phyloP scores from a whole-genome alignment of 2,797 vertebrate species.

The Spinibarbus caldwelli region DNA sequence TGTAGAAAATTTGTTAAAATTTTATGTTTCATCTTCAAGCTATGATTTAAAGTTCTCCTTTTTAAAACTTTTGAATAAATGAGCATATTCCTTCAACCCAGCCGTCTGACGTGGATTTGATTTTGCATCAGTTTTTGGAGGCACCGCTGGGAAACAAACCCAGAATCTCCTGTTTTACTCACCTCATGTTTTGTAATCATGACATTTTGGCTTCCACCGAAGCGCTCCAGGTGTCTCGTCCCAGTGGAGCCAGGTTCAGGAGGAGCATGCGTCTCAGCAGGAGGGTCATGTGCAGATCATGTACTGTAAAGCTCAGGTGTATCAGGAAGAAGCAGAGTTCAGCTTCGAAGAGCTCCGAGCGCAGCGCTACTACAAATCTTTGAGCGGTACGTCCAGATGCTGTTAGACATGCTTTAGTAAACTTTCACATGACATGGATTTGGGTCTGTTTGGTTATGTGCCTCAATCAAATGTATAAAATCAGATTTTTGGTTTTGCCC shows the following conservation, averaged over 20 bases:
- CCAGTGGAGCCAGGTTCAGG: constrained; percentile 47
- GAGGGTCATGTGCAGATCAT: constrained; percentile 64
- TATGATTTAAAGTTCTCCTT: no score
- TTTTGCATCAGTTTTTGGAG: no score
- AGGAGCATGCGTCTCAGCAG: constrained; percentile 64
- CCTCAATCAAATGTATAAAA: background rate
- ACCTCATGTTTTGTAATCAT: background rate
- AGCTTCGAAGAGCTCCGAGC: constrained; percentile 87
- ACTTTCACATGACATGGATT: background rate
- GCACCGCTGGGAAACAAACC: no score
- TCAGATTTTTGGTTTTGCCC: background rate
- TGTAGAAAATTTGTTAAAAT: no score
- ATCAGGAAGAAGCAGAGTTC: constrained; percentile 79
- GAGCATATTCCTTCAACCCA: no score
- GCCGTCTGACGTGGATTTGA: no score
- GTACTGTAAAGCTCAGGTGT: constrained; percentile 84
- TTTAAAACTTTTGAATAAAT: no score
- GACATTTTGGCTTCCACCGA: background rate
- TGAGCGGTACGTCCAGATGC: constrained; percentile 20
- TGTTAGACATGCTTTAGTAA: background rate
- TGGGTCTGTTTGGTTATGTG: background rate
- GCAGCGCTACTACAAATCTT: constrained; percentile 71
- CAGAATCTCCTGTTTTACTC: no score
- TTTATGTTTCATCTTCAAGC: no score
- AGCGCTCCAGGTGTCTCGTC: background rate